Conservation (phyloP, 2,888 invertebrate genomes). For the Gryllus longicercus region DNA sequence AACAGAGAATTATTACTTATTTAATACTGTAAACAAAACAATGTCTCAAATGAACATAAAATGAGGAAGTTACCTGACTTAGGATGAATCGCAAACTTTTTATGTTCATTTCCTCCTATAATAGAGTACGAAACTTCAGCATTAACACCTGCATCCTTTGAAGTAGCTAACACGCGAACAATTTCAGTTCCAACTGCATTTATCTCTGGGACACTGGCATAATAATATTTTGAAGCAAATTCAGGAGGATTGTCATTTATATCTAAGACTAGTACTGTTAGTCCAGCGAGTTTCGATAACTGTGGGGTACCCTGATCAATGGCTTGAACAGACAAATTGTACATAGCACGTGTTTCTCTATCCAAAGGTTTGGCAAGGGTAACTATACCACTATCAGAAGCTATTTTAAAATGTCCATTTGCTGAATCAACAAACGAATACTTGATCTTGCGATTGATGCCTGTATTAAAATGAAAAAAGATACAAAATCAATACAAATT, state of each 20-base stretch:
- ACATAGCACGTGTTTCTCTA: constrained; percentile 79
- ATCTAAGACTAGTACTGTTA: constrained; percentile 82
- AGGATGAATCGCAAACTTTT: constrained; percentile 74
- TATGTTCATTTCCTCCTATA: constrained; percentile 83
- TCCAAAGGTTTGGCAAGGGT: constrained; percentile 80
- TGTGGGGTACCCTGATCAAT: constrained; percentile 78
- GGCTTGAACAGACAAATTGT: constrained; percentile 79
- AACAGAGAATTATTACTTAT: constrained; percentile 17
- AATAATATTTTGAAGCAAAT: constrained; percentile 78
- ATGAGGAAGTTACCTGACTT: constrained; percentile 50
- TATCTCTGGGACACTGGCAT: constrained; percentile 72
- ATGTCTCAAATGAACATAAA: not conserved
- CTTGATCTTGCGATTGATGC: constrained; percentile 76
- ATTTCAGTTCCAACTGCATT: constrained; percentile 76
- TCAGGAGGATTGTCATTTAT: constrained; percentile 96
- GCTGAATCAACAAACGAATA: constrained; percentile 73
- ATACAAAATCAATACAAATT: not conserved
- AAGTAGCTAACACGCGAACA: constrained; percentile 81
- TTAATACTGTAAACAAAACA: not conserved
- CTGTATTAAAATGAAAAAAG: constrained; percentile 41
- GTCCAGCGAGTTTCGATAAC: constrained; percentile 61
- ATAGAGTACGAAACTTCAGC: constrained; percentile 87
- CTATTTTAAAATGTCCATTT: constrained; percentile 72
- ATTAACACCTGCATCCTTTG: constrained; percentile 87
- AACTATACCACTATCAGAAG: constrained; percentile 78